phyloP scores from a whole-genome alignment of 2,113 vertebrate species.

The Serilophus lunatus region DNA sequence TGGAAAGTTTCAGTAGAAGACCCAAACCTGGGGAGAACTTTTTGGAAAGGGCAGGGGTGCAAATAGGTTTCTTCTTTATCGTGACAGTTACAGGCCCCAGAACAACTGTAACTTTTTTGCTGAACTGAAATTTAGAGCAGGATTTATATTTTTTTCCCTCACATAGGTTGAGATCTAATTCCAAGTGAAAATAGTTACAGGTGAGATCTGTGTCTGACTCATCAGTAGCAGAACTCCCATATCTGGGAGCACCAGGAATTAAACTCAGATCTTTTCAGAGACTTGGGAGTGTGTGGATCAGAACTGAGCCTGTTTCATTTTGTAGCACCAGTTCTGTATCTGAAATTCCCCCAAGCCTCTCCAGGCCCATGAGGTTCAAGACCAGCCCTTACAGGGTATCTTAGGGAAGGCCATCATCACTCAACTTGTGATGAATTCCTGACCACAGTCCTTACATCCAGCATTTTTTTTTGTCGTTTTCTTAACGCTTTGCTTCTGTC shows the following conservation, averaged over 20 bases:
- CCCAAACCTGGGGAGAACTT: not conserved
- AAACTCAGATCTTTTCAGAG: not conserved
- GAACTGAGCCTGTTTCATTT: not conserved
- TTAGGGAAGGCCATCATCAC: not conserved
- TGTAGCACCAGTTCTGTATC: not conserved
- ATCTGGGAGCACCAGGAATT: not conserved
- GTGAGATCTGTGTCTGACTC: not conserved
- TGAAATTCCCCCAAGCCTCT: not conserved
- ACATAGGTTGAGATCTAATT: not conserved
- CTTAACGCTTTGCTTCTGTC: constrained; percentile 77
- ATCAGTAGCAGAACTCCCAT: not conserved
- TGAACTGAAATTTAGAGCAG: not conserved
- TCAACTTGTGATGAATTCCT: not conserved
- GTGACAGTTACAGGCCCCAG: not conserved
- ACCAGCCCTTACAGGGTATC: not conserved
- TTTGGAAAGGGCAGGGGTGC: not conserved
- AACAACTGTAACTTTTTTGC: not conserved
- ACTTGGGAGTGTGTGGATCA: not conserved
- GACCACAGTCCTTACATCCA: not conserved
- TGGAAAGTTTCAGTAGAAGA: not conserved
- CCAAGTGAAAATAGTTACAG: not conserved
- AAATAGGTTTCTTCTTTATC: not conserved
- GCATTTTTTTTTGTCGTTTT: not conserved
- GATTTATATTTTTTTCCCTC: not conserved
- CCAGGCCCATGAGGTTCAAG: not conserved